Conservation (phyloP, 2,888 invertebrate species). For the Endotricha flammealis region DNA sequence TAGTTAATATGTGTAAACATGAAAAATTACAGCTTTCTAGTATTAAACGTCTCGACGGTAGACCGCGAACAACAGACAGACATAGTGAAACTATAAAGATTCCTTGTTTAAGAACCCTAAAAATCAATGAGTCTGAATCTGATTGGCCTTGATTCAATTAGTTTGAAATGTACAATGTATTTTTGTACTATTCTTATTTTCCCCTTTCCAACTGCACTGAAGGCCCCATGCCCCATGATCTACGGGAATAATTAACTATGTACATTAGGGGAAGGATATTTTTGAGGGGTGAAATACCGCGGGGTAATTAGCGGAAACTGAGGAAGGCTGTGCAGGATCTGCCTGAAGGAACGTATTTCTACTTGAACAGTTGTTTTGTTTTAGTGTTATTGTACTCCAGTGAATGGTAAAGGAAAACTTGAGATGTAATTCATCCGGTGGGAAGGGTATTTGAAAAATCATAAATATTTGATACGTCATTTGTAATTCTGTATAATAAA, state of each 20-base stretch:
- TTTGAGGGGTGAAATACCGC: conserved; percentile 2
- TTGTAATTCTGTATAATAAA: no score
- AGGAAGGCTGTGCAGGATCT: conserved; percentile 15
- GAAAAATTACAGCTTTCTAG: no score
- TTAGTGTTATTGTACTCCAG: conserved; percentile 35
- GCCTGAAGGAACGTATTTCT: conserved; percentile 35
- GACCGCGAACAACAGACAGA: no score
- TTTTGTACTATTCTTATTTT: no score
- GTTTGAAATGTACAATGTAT: not conserved
- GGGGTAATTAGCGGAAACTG: conserved; percentile 7
- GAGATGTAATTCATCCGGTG: not conserved
- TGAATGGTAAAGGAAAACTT: conserved; percentile 4
- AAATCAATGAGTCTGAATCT: no score
- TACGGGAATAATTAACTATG: conserved; percentile 4
- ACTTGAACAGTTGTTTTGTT: conserved; percentile 34
- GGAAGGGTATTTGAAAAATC: not conserved
- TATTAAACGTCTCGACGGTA: no score
- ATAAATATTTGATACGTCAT: no score
- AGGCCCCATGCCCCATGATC: not conserved
- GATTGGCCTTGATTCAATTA: no score
- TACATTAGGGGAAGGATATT: conserved; percentile 5
- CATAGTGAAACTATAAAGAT: no score
- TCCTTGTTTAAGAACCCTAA: no score
- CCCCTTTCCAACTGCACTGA: not conserved
- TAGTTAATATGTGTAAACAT: no score